Evolutionary conservation across 1,140 invertebrate genomes (phyloP).

Genomic region (Rhynchophorus ferrugineus): DNA sequence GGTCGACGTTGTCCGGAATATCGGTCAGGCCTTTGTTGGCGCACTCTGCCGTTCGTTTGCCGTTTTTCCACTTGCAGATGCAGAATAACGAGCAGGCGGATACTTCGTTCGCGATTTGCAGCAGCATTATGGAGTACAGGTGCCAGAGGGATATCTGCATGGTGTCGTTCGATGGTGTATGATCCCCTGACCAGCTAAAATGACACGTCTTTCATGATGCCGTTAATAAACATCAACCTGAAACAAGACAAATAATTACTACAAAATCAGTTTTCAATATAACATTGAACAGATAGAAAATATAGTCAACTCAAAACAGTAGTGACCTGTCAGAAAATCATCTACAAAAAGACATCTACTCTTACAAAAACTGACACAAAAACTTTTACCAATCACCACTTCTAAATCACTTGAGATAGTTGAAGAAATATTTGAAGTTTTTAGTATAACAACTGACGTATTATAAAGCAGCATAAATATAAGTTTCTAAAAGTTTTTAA

Average conservation of each 20-base stretch:
- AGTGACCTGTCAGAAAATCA: too few species aligned
- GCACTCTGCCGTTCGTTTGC: constrained; percentile 85
- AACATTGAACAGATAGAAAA: too few species aligned
- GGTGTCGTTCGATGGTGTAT: constrained; percentile 1
- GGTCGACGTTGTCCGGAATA: constrained; percentile 73
- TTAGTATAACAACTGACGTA: too few species aligned
- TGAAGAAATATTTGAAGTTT: too few species aligned
- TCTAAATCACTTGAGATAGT: too few species aligned
- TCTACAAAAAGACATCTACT: too few species aligned
- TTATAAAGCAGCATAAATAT: too few species aligned
- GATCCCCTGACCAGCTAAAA: constrained; percentile 3
- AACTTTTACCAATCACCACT: too few species aligned
- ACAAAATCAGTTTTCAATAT: neutral
- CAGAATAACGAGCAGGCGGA: constrained; percentile 65
- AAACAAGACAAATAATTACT: constrained; percentile 3
- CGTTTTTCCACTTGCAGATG: constrained; percentile 85
- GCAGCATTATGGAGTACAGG: constrained; percentile 19
- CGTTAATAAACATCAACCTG: constrained; percentile 3
- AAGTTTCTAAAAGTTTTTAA: too few species aligned
- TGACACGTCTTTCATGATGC: constrained; percentile 9
- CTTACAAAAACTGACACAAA: too few species aligned
- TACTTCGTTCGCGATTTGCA: constrained; percentile 18
- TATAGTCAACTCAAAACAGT: too few species aligned
- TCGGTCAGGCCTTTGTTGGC: constrained; percentile 62
- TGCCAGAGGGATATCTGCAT: constrained; percentile 25